Percentiles rank a stretch among this genome's conserved stretches.
Evolutionary conservation across 2,888 invertebrate species (phyloP).

Genomic region (Mycalesis mineus): DNA sequence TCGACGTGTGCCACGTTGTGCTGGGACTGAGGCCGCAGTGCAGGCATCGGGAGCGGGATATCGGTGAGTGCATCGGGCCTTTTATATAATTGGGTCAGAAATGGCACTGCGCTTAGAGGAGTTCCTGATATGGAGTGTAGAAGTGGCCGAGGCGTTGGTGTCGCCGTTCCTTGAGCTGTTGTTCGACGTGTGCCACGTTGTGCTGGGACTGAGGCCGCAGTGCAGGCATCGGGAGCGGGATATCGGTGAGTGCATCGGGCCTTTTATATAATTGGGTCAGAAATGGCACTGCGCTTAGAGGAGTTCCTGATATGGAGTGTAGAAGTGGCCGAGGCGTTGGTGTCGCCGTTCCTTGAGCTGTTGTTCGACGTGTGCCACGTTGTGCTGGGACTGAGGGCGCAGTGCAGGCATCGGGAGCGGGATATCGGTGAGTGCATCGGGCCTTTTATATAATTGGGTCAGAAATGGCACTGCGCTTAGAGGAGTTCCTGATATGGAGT

Average conservation of each 20-base stretch:
- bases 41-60: constrained; percentile 88
- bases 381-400: constrained; percentile 89
- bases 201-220: constrained; percentile 88
- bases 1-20: constrained; percentile 92
- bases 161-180: constrained; percentile 84
- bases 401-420: constrained; percentile 88
- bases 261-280: constrained; percentile 40
- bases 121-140: constrained; percentile 92
- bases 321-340: constrained; percentile 80
- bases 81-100: constrained; percentile 41
- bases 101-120: constrained; percentile 83
- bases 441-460: constrained; percentile 39
- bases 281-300: constrained; percentile 79
- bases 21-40: constrained; percentile 89
- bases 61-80: no score
- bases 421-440: no score
- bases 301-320: constrained; percentile 94
- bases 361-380: constrained; percentile 91
- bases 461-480: constrained; percentile 76
- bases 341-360: constrained; percentile 84
- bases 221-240: constrained; percentile 89
- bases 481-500: constrained; percentile 94
- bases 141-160: constrained; percentile 81
- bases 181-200: constrained; percentile 91
- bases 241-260: no score